Evolutionary conservation across 2,797 vertebrate species (phyloP).

Genomic region (Cygnus olor): DNA sequence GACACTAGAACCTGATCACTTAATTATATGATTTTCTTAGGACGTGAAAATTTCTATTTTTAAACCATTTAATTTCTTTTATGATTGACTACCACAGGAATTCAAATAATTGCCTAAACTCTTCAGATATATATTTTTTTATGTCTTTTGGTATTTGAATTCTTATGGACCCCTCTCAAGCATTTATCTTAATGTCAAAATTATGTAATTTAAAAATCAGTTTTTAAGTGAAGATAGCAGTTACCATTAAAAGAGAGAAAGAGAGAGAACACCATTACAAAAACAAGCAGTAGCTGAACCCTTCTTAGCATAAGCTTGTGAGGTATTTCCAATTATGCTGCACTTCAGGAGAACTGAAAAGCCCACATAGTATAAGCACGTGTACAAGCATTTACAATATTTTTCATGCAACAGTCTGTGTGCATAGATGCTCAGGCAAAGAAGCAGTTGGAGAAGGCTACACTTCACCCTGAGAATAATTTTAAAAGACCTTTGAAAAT

Average conservation of each 20-base stretch:
- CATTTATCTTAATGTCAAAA: not conserved
- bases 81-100: not conserved
- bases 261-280: not conserved
- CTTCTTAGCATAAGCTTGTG: not conserved
- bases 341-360: not conserved
- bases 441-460: not conserved
- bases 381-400: not conserved
- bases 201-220: fast-evolving
- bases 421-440: not conserved
- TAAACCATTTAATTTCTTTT: not conserved
- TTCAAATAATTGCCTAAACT: not conserved
- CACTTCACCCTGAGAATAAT: not conserved
- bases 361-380: fast-evolving
- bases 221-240: not conserved
- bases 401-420: not conserved
- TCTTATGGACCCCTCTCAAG: not conserved
- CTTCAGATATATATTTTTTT: not conserved
- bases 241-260: not conserved
- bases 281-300: not conserved
- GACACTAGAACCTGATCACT: not conserved
- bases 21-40: not conserved
- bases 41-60: not conserved
- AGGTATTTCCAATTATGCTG: not conserved
- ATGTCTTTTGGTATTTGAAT: not conserved
- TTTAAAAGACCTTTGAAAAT: not conserved